Conservation (phyloP, 2,113 vertebrate genomes). For the Poeciliopsis occidentalis region DNA sequence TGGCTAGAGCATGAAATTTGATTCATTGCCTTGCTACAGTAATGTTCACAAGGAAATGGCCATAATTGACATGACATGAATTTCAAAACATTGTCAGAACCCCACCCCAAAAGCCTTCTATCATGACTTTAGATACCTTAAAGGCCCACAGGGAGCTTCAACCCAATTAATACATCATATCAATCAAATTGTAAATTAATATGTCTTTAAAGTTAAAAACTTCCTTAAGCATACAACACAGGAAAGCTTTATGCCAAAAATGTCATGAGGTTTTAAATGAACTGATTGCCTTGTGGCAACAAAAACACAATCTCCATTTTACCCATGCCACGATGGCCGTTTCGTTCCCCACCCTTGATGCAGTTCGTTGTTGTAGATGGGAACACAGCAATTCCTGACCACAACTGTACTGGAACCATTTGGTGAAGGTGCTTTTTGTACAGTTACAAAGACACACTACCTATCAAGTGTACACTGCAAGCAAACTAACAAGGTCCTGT, state of each 20-base stretch:
- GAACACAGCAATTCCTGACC: no score
- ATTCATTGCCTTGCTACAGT: constrained; percentile 74
- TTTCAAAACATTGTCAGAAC: constrained; percentile 72
- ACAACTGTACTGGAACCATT: no score
- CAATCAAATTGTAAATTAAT: constrained; percentile 56
- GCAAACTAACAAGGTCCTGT: no score
- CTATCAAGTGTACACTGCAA: neutral
- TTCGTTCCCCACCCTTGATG: no score
- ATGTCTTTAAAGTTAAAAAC: constrained; percentile 5
- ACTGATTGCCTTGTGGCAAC: neutral
- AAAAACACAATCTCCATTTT: neutral
- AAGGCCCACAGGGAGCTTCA: constrained; percentile 6
- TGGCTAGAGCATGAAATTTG: constrained; percentile 79
- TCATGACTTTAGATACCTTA: no score
- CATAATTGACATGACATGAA: constrained; percentile 72
- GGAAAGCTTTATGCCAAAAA: neutral
- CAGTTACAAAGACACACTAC: no score
- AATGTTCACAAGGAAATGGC: constrained; percentile 68
- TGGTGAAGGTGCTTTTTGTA: no score
- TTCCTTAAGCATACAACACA: neutral
- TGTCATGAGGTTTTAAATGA: neutral
- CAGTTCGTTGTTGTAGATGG: no score
- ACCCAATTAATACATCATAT: constrained; percentile 39
- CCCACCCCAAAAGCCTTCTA: no score
- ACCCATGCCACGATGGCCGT: no score